phyloP scores from a whole-genome alignment of 2,797 vertebrate genomes.

The Falco naumanni region DNA sequence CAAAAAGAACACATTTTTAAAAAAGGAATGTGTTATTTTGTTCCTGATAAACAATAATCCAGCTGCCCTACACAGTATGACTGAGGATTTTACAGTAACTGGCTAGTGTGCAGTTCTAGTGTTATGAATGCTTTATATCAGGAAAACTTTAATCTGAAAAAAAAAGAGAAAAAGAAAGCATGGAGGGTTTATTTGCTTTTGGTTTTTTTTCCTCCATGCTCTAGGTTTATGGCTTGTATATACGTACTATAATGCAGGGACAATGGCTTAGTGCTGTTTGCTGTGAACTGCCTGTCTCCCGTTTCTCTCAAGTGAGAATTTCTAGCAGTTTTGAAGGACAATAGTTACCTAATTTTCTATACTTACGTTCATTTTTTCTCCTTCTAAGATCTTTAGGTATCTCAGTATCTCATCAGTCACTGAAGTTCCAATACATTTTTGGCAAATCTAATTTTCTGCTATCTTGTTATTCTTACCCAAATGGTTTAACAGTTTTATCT shows the following conservation, averaged over 20 bases:
- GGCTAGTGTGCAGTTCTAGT: background rate
- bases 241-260: background rate
- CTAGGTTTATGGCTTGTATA: background rate
- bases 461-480: background rate
- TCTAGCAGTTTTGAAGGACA: background rate
- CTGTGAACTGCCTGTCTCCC: background rate
- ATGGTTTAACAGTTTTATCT: slow-evolving; percentile 28
- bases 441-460: slow-evolving; percentile 33
- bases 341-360: background rate
- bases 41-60: background rate
- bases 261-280: background rate
- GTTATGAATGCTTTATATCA: background rate
- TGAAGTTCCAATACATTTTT: slow-evolving; percentile 20
- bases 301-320: background rate
- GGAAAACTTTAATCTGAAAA: background rate
- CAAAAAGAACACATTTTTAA: background rate
- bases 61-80: background rate
- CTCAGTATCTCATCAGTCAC: background rate
- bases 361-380: rapidly evolving
- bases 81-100: background rate
- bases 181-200: background rate
- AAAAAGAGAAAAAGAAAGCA: background rate
- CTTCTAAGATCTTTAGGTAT: background rate
- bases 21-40: background rate
- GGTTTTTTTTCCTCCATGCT: background rate